phyloP scores from a whole-genome alignment of 2,888 invertebrate species.

The Ischnura elegans region DNA sequence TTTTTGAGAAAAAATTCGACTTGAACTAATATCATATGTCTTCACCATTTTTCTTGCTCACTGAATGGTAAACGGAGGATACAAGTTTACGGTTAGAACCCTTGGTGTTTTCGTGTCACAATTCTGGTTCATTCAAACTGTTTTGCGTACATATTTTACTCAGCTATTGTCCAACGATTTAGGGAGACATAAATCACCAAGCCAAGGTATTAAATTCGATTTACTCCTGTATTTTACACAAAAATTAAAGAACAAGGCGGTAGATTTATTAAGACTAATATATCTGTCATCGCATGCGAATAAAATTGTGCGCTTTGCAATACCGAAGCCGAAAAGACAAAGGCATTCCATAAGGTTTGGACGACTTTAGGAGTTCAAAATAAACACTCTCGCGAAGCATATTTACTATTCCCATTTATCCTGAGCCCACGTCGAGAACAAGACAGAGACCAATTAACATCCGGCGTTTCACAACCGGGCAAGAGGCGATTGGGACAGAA shows the following conservation, averaged over 20 bases:
- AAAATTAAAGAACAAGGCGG: not conserved
- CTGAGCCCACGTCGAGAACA: not conserved
- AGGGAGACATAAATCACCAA: not conserved
- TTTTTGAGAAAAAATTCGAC: not conserved
- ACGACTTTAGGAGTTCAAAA: not conserved
- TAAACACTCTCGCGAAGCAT: not conserved
- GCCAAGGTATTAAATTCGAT: not conserved
- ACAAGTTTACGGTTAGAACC: too few species aligned
- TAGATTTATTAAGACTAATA: not conserved
- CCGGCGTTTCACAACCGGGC: not conserved
- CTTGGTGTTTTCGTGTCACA: too few species aligned
- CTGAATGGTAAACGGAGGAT: not conserved
- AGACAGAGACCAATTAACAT: not conserved
- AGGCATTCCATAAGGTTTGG: not conserved
- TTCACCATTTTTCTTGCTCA: not conserved
- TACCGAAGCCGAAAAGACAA: not conserved
- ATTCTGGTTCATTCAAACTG: not conserved
- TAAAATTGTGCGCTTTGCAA: not conserved
- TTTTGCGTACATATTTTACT: not conserved
- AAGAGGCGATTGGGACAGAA: not conserved
- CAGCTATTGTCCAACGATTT: not conserved
- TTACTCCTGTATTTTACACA: not conserved
- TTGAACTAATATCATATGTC: too few species aligned
- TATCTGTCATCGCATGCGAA: not conserved
- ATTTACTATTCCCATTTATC: not conserved